Evolutionary conservation across 2,888 invertebrate species (phyloP), one percentile per base, ranked within the genome.

Genomic region (Rhorus exstirpatorius): DNA sequence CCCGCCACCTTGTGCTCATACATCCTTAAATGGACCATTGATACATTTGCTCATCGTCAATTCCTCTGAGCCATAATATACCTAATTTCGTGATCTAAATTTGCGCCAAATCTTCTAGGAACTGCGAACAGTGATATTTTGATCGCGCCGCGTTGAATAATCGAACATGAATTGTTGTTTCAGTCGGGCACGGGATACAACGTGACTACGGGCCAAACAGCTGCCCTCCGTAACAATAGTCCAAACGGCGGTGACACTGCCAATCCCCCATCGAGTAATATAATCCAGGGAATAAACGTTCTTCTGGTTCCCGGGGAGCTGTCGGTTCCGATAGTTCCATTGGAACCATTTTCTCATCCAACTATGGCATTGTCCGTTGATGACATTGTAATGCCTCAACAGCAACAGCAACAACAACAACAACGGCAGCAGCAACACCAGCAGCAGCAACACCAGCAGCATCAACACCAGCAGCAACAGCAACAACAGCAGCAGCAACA

Each of bases 321-420:
- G 2, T 89, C 92, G n/a, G 88, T 91, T 21, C 89, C 91, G 8
- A 87, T 91, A 41, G 89, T 91, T 21, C 86, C 92, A 14, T 87
- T 90, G 4, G 92, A 92, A 81, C 77, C 90, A 41, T 93, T 92
- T 79, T 84, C 89, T 0, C 91, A 92, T 53, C 84, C 90, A 0
- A 79, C 90, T 12, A 84, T 89, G 14, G 84, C 88, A 1, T 89
- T 87, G 44, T 71, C 88, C 3, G 84, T 88, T 19, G 86, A 76
- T 44, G 78, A 81, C 8, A 89, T 87, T 89, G 74, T 44, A 68
- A 79, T 24, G 89, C 87, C 90, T 1, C 93, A 87, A 87, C 92
- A 84, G 77, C 88, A 72, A 79, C 86, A 87, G 53, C 85, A 81
- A 8, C 88, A 88, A 8, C 88, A 87, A 8, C 88, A 83, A 12